These are phyloP conservation scores for Semnornis frantzii DNA, from an alignment of 2,113 vertebrate genomes.

Conservation along the genomic window DNA sequence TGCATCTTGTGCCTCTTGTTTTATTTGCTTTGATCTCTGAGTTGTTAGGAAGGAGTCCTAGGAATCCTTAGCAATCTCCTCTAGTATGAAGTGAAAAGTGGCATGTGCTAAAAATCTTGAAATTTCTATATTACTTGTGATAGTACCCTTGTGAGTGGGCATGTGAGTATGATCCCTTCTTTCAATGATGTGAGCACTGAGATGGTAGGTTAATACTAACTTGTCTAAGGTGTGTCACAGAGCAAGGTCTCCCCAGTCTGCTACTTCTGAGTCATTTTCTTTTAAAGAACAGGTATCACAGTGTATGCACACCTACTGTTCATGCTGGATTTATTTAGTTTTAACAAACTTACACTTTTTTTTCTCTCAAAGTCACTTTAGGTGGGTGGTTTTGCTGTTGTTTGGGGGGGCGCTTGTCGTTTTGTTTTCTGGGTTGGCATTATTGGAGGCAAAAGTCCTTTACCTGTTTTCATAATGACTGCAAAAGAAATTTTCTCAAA, in stretches of 20 bases:
- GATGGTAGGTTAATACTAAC: not conserved
- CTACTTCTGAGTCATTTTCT: not conserved
- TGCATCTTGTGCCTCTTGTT: not conserved
- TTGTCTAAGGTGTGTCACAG: not conserved
- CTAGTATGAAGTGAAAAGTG: not conserved
- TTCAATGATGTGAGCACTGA: not conserved
- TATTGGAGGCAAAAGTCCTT: not conserved
- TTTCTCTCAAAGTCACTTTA: not conserved
- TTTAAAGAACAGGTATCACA: not conserved
- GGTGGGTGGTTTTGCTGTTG: not conserved
- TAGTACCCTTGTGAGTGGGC: not conserved
- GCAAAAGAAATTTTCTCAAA: not conserved
- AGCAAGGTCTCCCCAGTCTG: not conserved
- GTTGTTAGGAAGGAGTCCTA: not conserved
- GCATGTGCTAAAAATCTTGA: not conserved
- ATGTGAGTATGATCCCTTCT: not conserved
- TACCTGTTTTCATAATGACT: not conserved
- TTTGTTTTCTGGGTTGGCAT: not conserved
- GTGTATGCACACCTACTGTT: not conserved
- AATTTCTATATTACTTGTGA: not conserved
- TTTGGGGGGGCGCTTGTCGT: not conserved
- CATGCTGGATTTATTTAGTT: not conserved
- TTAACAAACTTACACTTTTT: not conserved
- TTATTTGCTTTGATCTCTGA: not conserved
- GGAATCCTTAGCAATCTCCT: not conserved